Evolutionary conservation across 2,113 vertebrate genomes (phyloP), one percentile per base, ranked within the genome.

Genomic region (Pseudois nayaur): DNA sequence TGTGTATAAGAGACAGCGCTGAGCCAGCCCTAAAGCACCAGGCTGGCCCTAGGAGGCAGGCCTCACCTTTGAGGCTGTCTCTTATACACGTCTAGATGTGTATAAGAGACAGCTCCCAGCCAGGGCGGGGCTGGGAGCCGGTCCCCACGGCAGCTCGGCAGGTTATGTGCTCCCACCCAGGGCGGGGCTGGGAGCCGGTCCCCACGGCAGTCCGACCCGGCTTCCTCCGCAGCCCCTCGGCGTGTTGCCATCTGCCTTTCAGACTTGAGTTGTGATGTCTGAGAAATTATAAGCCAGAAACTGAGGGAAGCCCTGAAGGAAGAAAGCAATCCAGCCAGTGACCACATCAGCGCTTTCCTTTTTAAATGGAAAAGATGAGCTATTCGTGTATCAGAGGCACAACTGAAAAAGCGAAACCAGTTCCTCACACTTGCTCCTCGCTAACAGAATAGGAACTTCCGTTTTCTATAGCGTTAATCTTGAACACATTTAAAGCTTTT

Each of bases 131-230:
- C 60, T 31, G 60, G 59, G 29, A 60, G 27, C 59, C 5, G 9
- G 59, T 13, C 52, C 52, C 2, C 52, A 17, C 5, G 50, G 50
- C 50, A 25, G 3, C 57, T 99, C 96, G 99, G 99, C 29, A 62
- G 29, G 29, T 33, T 59, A 33, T 6, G 3, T 62, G 31, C 60
- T 62, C 60, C 60, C 3, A 1, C 57, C 57, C 57, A 1, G 4
- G 57, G 6, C 6, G 6, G 14, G 74, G 5, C 31, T 64, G 62
- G 62, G 31, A 76, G 67, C n/a, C 11, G 13, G 74, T 82, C 55
- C 25, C 55, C 54, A 1, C 1, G 0, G 12, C 45, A 1, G 29
- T 4, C 0, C 5, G 78, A 9, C 78, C 1, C 0, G 4, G 31
- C 82, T 83, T 52, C 55, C 31, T 52, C 76, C 54, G 31, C 12